These are phyloP conservation scores for Nautilus pompilius DNA, from an alignment of 1,140 invertebrate genomes.

Conservation along the genomic window DNA sequence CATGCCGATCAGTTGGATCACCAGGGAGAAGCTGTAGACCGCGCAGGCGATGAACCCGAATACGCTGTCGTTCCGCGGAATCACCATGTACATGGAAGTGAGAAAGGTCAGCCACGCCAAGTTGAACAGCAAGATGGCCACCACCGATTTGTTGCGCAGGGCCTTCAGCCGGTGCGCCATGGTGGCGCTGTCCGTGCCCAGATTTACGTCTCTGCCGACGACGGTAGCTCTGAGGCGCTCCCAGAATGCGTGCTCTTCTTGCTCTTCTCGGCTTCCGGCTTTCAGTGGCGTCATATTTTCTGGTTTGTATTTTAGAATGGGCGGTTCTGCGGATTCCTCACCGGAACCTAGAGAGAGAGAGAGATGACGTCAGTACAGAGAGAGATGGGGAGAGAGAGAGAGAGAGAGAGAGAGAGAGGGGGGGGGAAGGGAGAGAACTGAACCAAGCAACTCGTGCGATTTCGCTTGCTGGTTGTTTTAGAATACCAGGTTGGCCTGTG, in stretches of 20 bases:
- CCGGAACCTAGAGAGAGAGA: background rate
- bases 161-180: constrained; percentile 7
- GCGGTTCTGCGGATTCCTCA: background rate
- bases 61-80: constrained; percentile 9
- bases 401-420: too few species aligned
- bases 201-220: constrained; percentile 21
- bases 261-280: background rate
- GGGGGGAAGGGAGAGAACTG: background rate
- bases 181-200: constrained; percentile 4
- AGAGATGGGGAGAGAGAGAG: background rate
- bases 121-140: constrained; percentile 15
- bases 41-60: constrained; percentile 20
- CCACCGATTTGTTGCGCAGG: constrained; percentile 14
- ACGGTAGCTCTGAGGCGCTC: constrained; percentile 9
- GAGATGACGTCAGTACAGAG: background rate
- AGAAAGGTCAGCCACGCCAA: constrained; percentile 17
- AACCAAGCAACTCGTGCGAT: too few species aligned
- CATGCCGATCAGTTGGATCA: constrained; percentile 26
- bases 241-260: constrained; percentile 21
- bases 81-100: constrained; percentile 17
- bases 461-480: too few species aligned
- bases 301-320: background rate
- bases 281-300: background rate
- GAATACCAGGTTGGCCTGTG: too few species aligned
- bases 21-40: constrained; percentile 24